Conservation (phyloP, 2,797 vertebrate genomes). For the Phoeniculus purpureus region DNA sequence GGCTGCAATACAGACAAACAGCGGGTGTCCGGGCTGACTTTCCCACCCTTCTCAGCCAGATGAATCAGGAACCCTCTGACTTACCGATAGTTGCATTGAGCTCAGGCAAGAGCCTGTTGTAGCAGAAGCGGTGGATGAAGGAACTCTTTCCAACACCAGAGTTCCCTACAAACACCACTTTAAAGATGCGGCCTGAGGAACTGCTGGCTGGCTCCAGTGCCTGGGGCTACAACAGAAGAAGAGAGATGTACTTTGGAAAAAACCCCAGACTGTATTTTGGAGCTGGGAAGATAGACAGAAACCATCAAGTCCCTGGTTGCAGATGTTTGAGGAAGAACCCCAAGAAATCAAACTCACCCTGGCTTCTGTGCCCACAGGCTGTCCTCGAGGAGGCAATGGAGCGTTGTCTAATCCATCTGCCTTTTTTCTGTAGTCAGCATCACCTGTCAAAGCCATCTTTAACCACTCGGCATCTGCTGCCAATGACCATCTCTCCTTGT, state of each 20-base stretch:
- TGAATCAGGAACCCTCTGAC: neutral
- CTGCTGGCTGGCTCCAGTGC: neutral
- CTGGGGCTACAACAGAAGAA: conserved; percentile 21
- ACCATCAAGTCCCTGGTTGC: neutral
- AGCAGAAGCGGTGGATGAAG: conserved; percentile 87
- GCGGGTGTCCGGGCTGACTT: neutral
- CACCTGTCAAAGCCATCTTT: neutral
- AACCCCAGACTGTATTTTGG: neutral
- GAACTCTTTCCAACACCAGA: conserved; percentile 87
- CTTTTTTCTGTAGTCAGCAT: neutral
- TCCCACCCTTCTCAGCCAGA: neutral
- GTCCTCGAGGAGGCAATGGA: conserved; percentile 1
- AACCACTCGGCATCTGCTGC: neutral
- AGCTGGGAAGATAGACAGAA: neutral
- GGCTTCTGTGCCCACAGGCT: conserved; percentile 42
- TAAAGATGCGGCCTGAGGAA: conserved; percentile 80
- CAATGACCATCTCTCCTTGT: conserved; percentile 10
- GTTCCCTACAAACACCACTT: conserved; percentile 87
- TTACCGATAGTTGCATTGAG: conserved; percentile 82
- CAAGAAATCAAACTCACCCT: conserved; percentile 39
- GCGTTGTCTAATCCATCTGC: neutral
- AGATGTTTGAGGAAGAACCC: neutral
- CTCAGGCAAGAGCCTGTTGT: conserved; percentile 74
- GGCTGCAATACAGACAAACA: neutral
- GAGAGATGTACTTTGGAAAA: neutral